Evolutionary conservation across 2,888 invertebrate species (phyloP), one percentile per base, ranked within the genome.

Genomic region (Chaetogeoica ovagalla): DNA sequence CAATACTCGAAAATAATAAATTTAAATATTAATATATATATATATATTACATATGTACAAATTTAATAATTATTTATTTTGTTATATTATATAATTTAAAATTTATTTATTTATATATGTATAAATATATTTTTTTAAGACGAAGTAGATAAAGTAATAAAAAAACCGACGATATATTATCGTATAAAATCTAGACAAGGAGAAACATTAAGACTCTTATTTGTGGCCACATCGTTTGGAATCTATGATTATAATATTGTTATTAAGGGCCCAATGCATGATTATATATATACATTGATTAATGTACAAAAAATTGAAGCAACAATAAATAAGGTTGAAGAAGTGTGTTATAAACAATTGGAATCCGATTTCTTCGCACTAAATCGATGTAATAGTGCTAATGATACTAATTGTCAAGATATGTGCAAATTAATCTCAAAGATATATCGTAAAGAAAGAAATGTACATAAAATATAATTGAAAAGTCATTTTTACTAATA

Each of bases 141-240:
- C n/a, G 23, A 68, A n/a, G n/a, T 4, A 52, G n/a, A 19, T 19
- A 30, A 60, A 8, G 23, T 13, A 2, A 48, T 60, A 23, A 72
- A 5, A 48, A 72, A 8, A 7, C 60, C 13, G 11, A 62, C 72
- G 48, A 30, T 72, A 62, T 72, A 23, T 48, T 72, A 72, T 72
- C 60, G 72, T 30, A 62, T 72, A 62, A 72, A 72, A 62, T 72
- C 48, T 11, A 48, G 13, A 48, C 19, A 23, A 1, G 72, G 72
- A 30, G 39, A 72, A 62, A 19, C n/a, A 7, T n/a, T 72, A 23
- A n/a, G 19, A 48, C 0, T 72, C 19, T 62, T 72, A 21, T 19
- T 62, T 23, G 8, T 72, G 23, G 19, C 72, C 7, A 48, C 60
- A 3, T 48, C 62, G 8, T 72, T 72, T 30, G 72, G 72, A 30